A percentile compares a stretch with the other conserved stretches of the same genome.
Evolutionary conservation across 2,113 vertebrate species (phyloP).

Genomic region (Trachemys scripta): DNA sequence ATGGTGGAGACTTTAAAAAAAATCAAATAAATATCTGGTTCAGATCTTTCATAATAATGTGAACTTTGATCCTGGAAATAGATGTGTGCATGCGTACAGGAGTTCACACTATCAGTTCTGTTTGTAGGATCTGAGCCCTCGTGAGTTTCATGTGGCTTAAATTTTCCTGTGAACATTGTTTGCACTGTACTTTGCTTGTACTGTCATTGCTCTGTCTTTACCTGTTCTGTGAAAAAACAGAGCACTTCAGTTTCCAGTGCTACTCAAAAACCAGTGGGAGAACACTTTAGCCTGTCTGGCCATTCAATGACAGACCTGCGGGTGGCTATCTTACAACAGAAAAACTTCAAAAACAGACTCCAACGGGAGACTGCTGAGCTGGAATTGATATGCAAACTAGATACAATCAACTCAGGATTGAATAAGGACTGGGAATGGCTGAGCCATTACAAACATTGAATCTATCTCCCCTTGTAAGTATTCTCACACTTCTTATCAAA

Average conservation of each 20-base stretch:
- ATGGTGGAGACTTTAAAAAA: neutral
- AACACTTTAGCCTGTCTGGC: no score
- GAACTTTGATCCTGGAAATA: neutral
- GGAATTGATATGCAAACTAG: no score
- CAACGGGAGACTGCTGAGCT: no score
- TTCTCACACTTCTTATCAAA: no score
- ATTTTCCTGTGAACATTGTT: neutral
- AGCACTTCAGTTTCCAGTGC: neutral
- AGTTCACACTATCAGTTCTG: neutral
- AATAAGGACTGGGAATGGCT: no score
- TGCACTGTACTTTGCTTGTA: neutral
- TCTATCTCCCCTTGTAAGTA: no score
- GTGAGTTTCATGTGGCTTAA: slow-evolving; percentile 11
- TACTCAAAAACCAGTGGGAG: neutral
- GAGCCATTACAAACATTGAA: no score
- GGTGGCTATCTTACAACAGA: no score
- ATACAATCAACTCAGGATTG: no score
- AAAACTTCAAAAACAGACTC: no score
- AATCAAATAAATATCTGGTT: neutral
- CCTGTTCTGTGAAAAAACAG: neutral
- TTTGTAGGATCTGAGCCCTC: neutral
- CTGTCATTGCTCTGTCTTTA: neutral
- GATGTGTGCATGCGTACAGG: neutral
- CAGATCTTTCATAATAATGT: neutral
- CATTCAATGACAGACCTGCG: no score